Base-by-base conservation (phyloP, 2,113 vertebrate species). In the Oreochromis tanganicae region DNA sequence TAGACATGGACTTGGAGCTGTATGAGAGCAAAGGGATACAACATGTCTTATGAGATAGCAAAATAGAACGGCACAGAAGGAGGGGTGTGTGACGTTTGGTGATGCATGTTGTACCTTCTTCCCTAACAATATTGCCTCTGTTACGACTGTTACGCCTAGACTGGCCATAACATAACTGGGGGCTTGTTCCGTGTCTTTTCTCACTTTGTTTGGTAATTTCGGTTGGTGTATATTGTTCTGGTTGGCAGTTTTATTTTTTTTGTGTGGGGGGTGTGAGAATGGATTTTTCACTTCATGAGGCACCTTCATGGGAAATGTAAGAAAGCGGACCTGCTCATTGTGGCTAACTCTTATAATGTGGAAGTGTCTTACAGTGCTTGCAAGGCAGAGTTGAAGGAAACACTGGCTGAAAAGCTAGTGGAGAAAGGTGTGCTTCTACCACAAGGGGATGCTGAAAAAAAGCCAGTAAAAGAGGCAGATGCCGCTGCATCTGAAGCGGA, bases 361-460 rank as follows among this genome's bases (percentile, higher is more conserved):
- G 17, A n/a, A 52, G 50, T 52, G 17, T 52, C 17, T 52, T 52
- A 52, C 8, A 52, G 50, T 52, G 17, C 17, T 52, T 1, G 3
- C 50, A n/a, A n/a, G 50, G 50, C 50, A 52, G 50, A 52, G 50
- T 52, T 50, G 4, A 19, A 52, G 17, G 17, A 52, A 52, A 52
- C 48, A 4, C 48, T 52, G 17, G 50, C 17, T 52, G 50, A 52
- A 19, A 52, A 52, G 50, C 3, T 19, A 52, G 50, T 52, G 50
- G 48, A 1, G 4, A 52, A 52, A 52, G 48, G 7, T 52, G 48
- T 52, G 48, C 17, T 52, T 3, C 48, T 19, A 52, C 48, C 17
- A 5, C 0, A 0, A 1, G 50, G 50, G 50, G 50, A 9, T 52
- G 50, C 8, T 5, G 7, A 50, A 50, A 19, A 2, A 6, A 48